These are phyloP conservation scores for Drosophila subsilvestris DNA, from an alignment of 2,888 invertebrate species.

Conservation along the genomic window DNA sequence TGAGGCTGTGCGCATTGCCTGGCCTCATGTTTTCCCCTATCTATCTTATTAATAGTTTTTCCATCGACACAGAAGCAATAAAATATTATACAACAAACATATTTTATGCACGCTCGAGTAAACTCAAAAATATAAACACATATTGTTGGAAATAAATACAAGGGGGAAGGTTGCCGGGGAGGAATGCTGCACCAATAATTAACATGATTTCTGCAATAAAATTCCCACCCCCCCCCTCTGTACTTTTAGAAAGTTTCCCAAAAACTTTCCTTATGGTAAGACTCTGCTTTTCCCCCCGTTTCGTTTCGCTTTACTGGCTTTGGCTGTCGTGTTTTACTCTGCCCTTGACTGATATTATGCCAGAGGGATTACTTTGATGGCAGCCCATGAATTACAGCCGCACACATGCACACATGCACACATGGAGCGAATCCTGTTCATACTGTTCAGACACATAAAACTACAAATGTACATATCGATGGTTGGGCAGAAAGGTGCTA, in stretches of 20 bases:
- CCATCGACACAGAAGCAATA: slow-evolving; percentile 25
- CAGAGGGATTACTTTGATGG: slow-evolving; percentile 50
- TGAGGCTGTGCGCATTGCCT: background rate
- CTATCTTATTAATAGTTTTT: slow-evolving; percentile 43
- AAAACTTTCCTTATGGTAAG: slow-evolving; percentile 21
- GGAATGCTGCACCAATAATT: slow-evolving; percentile 33
- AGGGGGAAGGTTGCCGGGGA: too few species aligned
- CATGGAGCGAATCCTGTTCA: background rate
- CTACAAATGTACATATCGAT: slow-evolving; percentile 37
- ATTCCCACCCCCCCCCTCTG: slow-evolving; percentile 1
- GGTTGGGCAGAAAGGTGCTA: slow-evolving; percentile 17
- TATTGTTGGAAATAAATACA: slow-evolving; percentile 12
- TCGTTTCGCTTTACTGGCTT: slow-evolving; percentile 41
- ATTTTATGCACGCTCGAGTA: slow-evolving; percentile 22
- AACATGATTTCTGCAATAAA: slow-evolving; percentile 20
- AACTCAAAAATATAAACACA: slow-evolving; percentile 42
- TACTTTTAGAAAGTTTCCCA: background rate
- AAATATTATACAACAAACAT: slow-evolving; percentile 28
- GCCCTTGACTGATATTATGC: slow-evolving; percentile 51
- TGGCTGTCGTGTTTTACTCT: slow-evolving; percentile 44
- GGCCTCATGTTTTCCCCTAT: slow-evolving; percentile 5
- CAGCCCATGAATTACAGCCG: slow-evolving; percentile 48
- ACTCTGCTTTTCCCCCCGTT: slow-evolving; percentile 16
- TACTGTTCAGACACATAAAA: slow-evolving; percentile 43
- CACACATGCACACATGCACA: background rate